phyloP scores from a whole-genome alignment of 2,797 vertebrate species.

The Anabacerthia variegaticeps region DNA sequence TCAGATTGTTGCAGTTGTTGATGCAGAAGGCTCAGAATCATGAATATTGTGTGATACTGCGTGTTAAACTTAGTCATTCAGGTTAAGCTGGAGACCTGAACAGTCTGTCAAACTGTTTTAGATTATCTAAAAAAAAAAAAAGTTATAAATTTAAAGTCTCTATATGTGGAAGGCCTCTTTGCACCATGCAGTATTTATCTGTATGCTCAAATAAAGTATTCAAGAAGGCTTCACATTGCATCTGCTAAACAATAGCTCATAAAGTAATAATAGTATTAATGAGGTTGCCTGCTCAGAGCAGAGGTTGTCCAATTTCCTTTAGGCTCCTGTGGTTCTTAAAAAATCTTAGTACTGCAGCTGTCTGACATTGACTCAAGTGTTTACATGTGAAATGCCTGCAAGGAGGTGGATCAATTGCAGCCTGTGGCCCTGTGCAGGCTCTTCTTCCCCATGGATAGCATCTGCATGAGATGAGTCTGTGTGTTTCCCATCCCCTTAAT shows the following conservation, averaged over 20 bases:
- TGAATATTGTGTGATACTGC: neutral
- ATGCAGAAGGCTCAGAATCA: neutral
- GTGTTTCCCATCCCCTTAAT: neutral
- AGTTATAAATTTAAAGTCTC: neutral
- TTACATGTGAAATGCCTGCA: neutral
- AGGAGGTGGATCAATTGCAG: neutral
- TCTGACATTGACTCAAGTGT: neutral
- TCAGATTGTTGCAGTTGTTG: neutral
- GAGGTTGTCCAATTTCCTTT: neutral
- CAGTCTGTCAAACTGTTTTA: neutral
- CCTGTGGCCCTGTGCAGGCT: neutral
- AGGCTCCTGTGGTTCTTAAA: neutral
- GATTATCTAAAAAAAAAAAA: neutral
- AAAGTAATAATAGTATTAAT: neutral
- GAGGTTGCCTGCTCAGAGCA: neutral
- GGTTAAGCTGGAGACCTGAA: neutral
- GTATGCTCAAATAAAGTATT: neutral
- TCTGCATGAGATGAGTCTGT: neutral
- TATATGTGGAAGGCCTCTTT: neutral
- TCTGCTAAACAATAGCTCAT: neutral
- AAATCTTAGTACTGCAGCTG: neutral
- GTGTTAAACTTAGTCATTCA: neutral
- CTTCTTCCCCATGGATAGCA: fast-evolving
- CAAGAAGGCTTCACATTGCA: neutral
- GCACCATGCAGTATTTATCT: neutral